Percentiles rank a stretch among this genome's conserved stretches.
phyloP scores from a whole-genome alignment of 2,888 invertebrate genomes.

The Drosophila anomalata region DNA sequence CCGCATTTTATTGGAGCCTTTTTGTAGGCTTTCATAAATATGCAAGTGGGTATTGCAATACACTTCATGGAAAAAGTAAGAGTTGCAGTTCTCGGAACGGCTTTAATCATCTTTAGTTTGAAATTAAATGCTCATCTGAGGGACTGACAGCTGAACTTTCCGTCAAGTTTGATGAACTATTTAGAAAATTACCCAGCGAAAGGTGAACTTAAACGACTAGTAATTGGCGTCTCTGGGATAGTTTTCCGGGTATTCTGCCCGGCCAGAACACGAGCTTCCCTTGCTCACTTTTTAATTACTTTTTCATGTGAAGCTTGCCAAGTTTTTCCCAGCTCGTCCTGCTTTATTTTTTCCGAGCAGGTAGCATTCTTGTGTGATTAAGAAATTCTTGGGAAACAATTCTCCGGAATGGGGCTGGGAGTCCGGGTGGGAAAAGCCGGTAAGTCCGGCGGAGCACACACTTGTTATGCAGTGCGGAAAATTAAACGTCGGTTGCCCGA shows the following conservation, averaged over 20 bases:
- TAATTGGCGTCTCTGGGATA: conserved; percentile 36
- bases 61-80: background rate
- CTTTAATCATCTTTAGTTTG: conserved; percentile 4
- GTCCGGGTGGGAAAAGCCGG: conserved; percentile 68
- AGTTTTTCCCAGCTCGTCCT: conserved; percentile 18
- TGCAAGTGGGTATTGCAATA: background rate
- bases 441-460: conserved; percentile 30
- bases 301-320: conserved; percentile 44
- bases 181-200: conserved; percentile 28
- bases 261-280: conserved; percentile 4
- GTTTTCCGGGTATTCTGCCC: conserved; percentile 18
- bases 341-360: conserved; percentile 30
- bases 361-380: conserved; percentile 61
- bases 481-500: conserved; percentile 25
- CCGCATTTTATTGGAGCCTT: conserved; percentile 3
- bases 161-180: conserved; percentile 9
- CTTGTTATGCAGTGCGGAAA: conserved; percentile 35
- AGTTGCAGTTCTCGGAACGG: background rate
- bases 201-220: conserved; percentile 35
- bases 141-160: conserved; percentile 11
- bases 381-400: conserved; percentile 76
- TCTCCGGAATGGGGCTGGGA: conserved; percentile 41
- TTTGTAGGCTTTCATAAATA: conserved; percentile 3
- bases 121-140: background rate
- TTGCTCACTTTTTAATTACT: conserved; percentile 58